A percentile compares a stretch with the other conserved stretches of the same genome.
phyloP scores from a whole-genome alignment of 2,888 invertebrate genomes.

The Eucera pruinosa region DNA sequence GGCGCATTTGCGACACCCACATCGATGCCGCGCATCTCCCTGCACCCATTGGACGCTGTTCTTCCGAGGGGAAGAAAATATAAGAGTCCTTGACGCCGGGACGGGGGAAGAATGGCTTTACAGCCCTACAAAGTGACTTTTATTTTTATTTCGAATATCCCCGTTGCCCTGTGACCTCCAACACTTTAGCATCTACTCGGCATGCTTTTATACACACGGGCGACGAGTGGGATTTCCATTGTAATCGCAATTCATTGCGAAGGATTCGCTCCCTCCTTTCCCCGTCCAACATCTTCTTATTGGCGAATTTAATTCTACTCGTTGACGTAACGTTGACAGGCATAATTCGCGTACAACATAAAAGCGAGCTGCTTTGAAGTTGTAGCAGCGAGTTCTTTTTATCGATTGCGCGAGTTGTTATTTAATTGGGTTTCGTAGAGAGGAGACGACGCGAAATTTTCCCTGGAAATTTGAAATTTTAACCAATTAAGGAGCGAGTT shows the following conservation, averaged over 20 bases:
- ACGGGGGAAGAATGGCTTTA: conserved; percentile 26
- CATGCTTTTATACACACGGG: background rate
- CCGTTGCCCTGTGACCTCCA: conserved; percentile 8
- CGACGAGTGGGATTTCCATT: background rate
- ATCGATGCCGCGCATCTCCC: too few relatives aligned
- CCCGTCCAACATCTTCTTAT: too few relatives aligned
- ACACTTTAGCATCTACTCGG: background rate
- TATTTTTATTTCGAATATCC: conserved; percentile 52
- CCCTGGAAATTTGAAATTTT: too few relatives aligned
- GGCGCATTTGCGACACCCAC: conserved; percentile 41
- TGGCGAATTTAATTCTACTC: background rate
- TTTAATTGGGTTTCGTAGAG: too few relatives aligned
- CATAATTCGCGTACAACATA: background rate
- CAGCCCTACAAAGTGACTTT: conserved; percentile 29
- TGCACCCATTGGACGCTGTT: too few relatives aligned
- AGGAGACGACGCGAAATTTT: too few relatives aligned
- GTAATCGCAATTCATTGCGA: background rate
- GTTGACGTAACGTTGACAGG: too few relatives aligned
- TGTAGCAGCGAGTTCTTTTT: background rate
- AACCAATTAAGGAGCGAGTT: too few relatives aligned
- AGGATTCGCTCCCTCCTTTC: too few relatives aligned
- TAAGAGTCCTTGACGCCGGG: background rate
- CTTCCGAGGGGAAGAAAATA: too few relatives aligned
- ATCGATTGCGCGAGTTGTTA: too few relatives aligned
- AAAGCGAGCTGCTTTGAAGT: background rate